Evolutionary conservation across 2,888 invertebrate genomes (phyloP).

Genomic region (Ctena decussata): DNA sequence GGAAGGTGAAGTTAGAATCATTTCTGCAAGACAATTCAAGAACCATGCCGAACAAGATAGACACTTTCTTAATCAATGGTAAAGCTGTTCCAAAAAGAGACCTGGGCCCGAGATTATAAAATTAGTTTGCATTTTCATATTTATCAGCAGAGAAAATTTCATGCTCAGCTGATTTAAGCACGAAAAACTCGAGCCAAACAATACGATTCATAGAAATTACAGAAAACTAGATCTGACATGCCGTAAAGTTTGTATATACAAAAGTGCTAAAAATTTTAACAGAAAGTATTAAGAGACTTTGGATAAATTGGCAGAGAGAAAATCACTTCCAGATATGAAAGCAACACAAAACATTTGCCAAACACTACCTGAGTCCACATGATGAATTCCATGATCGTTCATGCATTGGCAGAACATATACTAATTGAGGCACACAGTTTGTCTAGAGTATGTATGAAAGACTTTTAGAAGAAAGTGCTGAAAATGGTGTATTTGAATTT

Average conservation of each 20-base stretch:
- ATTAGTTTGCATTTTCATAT: neutral
- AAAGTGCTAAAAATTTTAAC: slow-evolving; percentile 2
- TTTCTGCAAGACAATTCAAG: slow-evolving; percentile 7
- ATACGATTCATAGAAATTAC: neutral
- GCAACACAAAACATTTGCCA: slow-evolving; percentile 23
- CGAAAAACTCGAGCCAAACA: too few relatives aligned
- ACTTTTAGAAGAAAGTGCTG: neutral
- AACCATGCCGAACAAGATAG: slow-evolving; percentile 5
- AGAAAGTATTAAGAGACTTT: slow-evolving; percentile 33
- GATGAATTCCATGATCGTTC: neutral
- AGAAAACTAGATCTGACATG: slow-evolving; percentile 15
- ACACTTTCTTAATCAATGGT: neutral
- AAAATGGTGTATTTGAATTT: neutral
- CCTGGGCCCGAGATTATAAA: neutral
- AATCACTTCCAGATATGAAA: slow-evolving; percentile 2
- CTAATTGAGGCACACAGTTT: neutral
- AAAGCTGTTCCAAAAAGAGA: too few relatives aligned
- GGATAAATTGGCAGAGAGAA: slow-evolving; percentile 17
- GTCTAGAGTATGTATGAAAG: neutral
- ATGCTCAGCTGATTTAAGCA: too few relatives aligned
- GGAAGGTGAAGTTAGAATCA: slow-evolving; percentile 11
- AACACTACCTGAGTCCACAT: slow-evolving; percentile 27
- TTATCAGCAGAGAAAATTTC: too few relatives aligned
- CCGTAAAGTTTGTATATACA: slow-evolving; percentile 43
- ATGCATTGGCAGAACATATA: slow-evolving; percentile 28